Base-by-base conservation (phyloP, 2,888 invertebrate genomes). In the Junonia oenone region DNA sequence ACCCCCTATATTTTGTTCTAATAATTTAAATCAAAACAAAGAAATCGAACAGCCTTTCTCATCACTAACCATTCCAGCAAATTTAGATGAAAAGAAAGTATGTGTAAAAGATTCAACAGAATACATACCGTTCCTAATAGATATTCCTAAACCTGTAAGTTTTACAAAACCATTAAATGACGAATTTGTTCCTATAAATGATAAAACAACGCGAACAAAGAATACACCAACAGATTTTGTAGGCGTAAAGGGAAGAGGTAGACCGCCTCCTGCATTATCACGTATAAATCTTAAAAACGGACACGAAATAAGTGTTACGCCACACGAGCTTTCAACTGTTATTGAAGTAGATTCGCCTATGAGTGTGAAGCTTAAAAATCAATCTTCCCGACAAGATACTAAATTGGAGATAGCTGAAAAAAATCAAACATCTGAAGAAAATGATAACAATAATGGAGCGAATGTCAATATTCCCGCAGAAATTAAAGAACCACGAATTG, bases 251-350 rank as follows among this genome's bases (percentile, higher is more conserved):
- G 61, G 17, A 51, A 81, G 78, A 65, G 67, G 66, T 1, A 83
- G 74, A 59, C 90, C 90, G 14, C 90, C 90, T n/a, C 80, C 90
- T n/a, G 87, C 87, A 2, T 66, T 89, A 26, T 76, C 81, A 15
- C 77, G 89, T 22, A 69, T 82, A 40, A 72, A 77, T 69, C 73
- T 87, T 46, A 90, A 83, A 71, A 69, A 76, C 58, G 72, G 68
- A 1, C 73, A 79, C 58, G 85, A 83, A 35, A 62, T 60, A n/a
- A 51, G 67, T 54, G 59, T 83, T n/a, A 63, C 79, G 49, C 90
- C 90, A 0, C 94, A 93, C 67, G 94, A 94, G 72, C 76, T 94
- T 40, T 94, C 94, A 6, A 94, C 94, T 1, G 94, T 94, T 40
- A 78, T 92, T 0, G 94, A 94, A 78, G 92, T 93, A 2, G 94